Percentiles rank a stretch among this genome's conserved stretches.
Evolutionary conservation across 2,888 invertebrate species (phyloP).

Genomic region (Spodoptera exigua): DNA sequence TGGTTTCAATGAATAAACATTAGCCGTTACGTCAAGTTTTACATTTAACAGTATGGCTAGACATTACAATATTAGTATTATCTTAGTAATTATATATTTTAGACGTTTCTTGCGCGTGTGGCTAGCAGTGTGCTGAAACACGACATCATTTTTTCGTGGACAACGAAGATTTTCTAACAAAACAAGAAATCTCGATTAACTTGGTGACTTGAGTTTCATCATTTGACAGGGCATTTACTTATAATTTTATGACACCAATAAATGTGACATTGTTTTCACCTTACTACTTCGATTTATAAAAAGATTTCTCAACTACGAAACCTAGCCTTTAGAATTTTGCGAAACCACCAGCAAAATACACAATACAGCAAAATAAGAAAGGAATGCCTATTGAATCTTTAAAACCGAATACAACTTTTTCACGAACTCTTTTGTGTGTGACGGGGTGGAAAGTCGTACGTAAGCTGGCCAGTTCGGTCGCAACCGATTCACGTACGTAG

Average conservation of each 20-base stretch:
- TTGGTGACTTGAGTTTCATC: conserved; percentile 9
- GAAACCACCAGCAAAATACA: conserved; percentile 25
- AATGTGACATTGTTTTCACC: conserved; percentile 12
- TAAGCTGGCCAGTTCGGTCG: conserved; percentile 62
- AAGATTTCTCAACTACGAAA: conserved; percentile 14
- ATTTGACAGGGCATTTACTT: background rate
- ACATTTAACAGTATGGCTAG: too few relatives aligned
- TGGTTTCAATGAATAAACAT: too few relatives aligned
- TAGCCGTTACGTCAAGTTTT: too few relatives aligned
- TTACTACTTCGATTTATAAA: background rate
- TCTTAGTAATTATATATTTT: too few relatives aligned
- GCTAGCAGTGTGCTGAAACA: too few relatives aligned
- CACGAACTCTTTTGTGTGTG: conserved; percentile 71
- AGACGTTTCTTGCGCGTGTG: too few relatives aligned
- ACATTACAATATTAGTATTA: too few relatives aligned
- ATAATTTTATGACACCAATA: background rate
- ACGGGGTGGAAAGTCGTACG: conserved; percentile 82
- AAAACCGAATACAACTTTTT: conserved; percentile 59
- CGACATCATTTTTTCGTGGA: too few relatives aligned
- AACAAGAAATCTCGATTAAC: conserved; percentile 3
- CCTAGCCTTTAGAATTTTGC: conserved; percentile 10
- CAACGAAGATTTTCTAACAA: background rate
- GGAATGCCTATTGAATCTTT: conserved; percentile 52
- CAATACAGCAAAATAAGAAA: conserved; percentile 27
- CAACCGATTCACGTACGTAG: conserved; percentile 77